Percentiles rank a stretch among this genome's conserved stretches.
Conservation (phyloP, 2,113 vertebrate genomes). For the Vimba vimba region DNA sequence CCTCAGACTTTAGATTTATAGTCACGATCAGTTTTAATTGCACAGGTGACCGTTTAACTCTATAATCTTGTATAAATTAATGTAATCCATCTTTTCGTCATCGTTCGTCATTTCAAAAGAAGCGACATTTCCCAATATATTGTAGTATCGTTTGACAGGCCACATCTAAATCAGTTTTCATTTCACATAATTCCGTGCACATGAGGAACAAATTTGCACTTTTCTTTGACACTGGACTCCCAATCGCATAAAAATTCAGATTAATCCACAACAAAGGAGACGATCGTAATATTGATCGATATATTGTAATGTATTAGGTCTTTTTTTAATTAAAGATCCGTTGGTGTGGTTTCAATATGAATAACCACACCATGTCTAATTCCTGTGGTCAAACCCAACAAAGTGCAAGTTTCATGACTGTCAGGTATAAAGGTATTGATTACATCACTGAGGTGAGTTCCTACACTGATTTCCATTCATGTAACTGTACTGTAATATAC, state of each 20-base stretch:
- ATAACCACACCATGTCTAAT: not conserved
- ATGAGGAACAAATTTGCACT: not conserved
- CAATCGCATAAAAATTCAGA: not conserved
- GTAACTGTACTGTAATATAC: too few species aligned
- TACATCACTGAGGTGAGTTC: slow-evolving; percentile 75
- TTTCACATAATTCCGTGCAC: not conserved
- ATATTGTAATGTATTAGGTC: not conserved
- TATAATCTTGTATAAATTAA: not conserved
- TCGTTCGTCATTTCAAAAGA: not conserved
- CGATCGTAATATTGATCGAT: not conserved
- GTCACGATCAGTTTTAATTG: not conserved
- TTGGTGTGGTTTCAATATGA: slow-evolving; percentile 3
- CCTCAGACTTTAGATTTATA: not conserved
- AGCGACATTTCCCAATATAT: not conserved
- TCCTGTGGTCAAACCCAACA: slow-evolving; percentile 41
- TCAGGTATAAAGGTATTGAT: slow-evolving; percentile 71
- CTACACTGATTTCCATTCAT: not conserved
- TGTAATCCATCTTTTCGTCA: not conserved
- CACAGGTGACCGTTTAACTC: not conserved
- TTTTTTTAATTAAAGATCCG: not conserved
- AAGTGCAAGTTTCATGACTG: slow-evolving; percentile 57
- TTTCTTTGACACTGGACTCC: not conserved
- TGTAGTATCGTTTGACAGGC: not conserved
- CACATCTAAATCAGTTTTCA: not conserved
- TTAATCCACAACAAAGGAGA: not conserved